Base-by-base conservation (phyloP, 2,113 vertebrate genomes). In the Myotis davidii region DNA sequence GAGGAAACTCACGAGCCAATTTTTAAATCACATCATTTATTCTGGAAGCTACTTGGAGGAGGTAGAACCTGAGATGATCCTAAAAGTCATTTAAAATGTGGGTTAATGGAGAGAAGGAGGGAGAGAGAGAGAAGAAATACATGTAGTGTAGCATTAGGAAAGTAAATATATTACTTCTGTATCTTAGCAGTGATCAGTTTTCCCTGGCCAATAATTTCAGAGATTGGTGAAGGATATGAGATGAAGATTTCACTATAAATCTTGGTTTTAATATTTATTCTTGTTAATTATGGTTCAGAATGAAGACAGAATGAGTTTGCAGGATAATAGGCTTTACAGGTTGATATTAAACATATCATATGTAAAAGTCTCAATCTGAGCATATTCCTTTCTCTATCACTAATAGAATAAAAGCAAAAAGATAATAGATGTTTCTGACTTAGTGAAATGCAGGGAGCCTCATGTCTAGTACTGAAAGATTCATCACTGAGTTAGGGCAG, bases 361-460 rank as follows among this genome's bases (percentile, higher is more conserved):
- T 92, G 50, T 16, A 52, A 12, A 92, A 65, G 29, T 25, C 87
- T 93, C 76, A 90, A 84, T 83, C 29, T 85, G 48, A 39, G 50
- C n/a, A 45, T 79, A 39, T 78, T 42, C 7, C 34, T 39, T 39
- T 89, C 25, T 74, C 45, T 11, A 39, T 27, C 25, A 52, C 25
- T 93, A 6, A 87, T 3, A 95, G 65, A 32, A 64, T 77, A 84
- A 74, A 73, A 70, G 17, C 50, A 77, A 94, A 78, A 70, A 70
- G 81, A 70, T 42, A 87, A 90, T 42, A 18, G 84, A 37, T 84
- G 54, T 88, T 73, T 82, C 3, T 1, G 42, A 21, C 32, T 56
- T 3, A 78, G 50, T 9, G 61, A 85, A 92, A 91, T 69, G 2
- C 61, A 78, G 45, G 23, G 65, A 95, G 16, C 14, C 73, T 92